These are phyloP conservation scores for Amphiduros pacificus DNA, from an alignment of 2,888 invertebrate genomes.

Conservation along the genomic window DNA sequence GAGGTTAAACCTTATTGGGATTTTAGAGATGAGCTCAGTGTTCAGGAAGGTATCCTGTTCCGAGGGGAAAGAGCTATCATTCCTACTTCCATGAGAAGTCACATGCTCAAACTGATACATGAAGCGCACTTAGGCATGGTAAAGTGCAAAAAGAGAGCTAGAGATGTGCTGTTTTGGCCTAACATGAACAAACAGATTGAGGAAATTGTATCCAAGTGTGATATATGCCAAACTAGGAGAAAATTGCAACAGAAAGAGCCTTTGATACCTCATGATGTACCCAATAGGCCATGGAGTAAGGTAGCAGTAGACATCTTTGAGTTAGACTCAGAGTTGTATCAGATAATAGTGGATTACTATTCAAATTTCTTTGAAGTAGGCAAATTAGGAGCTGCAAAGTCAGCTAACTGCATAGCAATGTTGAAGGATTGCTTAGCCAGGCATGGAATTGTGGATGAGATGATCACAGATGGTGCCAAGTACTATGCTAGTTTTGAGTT, in stretches of 20 bases:
- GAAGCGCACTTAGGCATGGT: conserved; percentile 18
- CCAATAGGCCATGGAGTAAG: conserved; percentile 14
- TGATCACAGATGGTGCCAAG: too few species aligned
- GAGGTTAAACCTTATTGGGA: conserved; percentile 23
- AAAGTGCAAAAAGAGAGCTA: conserved; percentile 23
- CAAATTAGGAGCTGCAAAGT: too few species aligned
- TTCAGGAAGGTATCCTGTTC: conserved; percentile 12
- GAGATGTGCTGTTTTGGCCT: conserved; percentile 23
- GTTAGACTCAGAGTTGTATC: too few species aligned
- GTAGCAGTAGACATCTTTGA: too few species aligned
- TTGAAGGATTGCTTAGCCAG: too few species aligned
- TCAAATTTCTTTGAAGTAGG: too few species aligned
- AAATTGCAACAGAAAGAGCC: conserved; percentile 14
- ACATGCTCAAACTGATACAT: conserved; percentile 14
- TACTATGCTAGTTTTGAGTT: too few species aligned
- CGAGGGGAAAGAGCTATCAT: conserved; percentile 18
- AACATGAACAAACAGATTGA: conserved; percentile 27
- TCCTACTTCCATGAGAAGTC: conserved; percentile 7
- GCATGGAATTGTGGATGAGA: too few species aligned
- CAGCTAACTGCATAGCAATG: too few species aligned
- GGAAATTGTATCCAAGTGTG: conserved; percentile 14
- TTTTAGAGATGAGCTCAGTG: conserved; percentile 3
- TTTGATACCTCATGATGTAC: conserved; percentile 20
- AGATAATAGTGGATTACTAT: too few species aligned
- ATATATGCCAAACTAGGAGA: conserved; percentile 5